These are phyloP conservation scores for Chaetoderma sp. DNA, from an alignment of 2,888 invertebrate genomes.

Conservation along the genomic window DNA sequence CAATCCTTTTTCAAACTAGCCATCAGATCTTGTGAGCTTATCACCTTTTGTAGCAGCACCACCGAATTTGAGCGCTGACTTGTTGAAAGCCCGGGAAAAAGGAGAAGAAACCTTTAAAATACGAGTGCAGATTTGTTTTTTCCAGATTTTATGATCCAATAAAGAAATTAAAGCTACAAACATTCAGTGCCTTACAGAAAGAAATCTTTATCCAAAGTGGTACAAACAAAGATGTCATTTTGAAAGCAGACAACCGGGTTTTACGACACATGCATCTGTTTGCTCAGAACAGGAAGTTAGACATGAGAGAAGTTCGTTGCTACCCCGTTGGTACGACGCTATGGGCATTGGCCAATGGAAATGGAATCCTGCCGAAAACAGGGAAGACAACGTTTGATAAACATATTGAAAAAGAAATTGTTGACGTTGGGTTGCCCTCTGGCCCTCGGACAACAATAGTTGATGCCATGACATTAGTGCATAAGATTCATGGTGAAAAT, in stretches of 20 bases:
- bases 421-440: no score
- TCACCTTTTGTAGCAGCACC: constrained; percentile 8
- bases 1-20: constrained; percentile 22
- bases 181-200: no score
- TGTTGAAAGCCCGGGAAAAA: constrained; percentile 16
- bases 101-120: constrained; percentile 7
- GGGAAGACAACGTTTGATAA: constrained; percentile 19
- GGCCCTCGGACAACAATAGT: constrained; percentile 10
- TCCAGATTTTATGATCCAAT: no score
- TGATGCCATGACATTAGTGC: constrained; percentile 20
- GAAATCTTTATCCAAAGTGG: not conserved
- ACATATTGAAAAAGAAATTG: constrained; percentile 13
- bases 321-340: constrained; percentile 19
- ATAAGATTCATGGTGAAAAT: constrained; percentile 15
- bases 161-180: no score
- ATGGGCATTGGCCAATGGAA: constrained; percentile 25
- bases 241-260: constrained; percentile 12
- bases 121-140: not conserved
- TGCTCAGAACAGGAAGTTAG: constrained; percentile 15
- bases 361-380: constrained; percentile 23
- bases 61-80: constrained; percentile 10
- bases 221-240: constrained; percentile 1
- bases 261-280: constrained; percentile 22
- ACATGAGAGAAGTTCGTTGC: constrained; percentile 15
- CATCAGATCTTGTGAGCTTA: constrained; percentile 11